Conservation (phyloP, 2,888 invertebrate species). For the Cataglyphis livida region DNA sequence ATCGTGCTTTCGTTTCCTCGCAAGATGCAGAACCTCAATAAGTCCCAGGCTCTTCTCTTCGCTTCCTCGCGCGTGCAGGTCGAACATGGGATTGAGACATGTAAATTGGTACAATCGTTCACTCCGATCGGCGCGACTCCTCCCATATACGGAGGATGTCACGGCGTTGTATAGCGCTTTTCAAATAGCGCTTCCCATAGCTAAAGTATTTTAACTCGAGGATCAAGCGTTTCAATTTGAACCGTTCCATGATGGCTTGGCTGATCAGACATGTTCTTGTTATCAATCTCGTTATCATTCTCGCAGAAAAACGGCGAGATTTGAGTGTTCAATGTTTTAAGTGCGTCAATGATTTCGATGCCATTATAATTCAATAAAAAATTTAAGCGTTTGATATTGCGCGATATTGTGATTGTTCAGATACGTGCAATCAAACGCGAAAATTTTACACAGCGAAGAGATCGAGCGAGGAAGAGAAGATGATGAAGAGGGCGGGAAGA, state of each 20-base stretch:
- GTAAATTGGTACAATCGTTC: conserved; percentile 84
- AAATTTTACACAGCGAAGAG: not conserved
- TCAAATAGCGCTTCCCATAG: conserved; percentile 64
- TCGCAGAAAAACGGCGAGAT: not conserved
- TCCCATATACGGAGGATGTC: conserved; percentile 76
- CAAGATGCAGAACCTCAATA: conserved; percentile 70
- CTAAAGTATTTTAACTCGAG: not conserved
- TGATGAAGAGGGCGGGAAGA: conserved; percentile 60
- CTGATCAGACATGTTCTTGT: not conserved
- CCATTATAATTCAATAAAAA: not conserved
- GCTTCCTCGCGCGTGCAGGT: conserved; percentile 69
- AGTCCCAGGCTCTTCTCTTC: conserved; percentile 58
- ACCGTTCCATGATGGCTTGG: not conserved
- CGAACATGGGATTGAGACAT: conserved; percentile 84
- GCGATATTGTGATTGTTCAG: not conserved
- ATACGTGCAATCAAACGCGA: not conserved
- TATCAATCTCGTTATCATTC: not conserved
- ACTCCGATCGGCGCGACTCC: conserved; percentile 80
- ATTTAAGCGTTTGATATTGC: not conserved
- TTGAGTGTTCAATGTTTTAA: not conserved
- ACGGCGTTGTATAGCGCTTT: conserved; percentile 72
- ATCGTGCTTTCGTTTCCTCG: conserved; percentile 36
- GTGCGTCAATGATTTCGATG: not conserved
- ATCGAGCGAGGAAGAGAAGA: not conserved
- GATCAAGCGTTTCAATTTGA: not conserved